phyloP scores from a whole-genome alignment of 1,140 invertebrate genomes.

The Drosophila orosa region DNA sequence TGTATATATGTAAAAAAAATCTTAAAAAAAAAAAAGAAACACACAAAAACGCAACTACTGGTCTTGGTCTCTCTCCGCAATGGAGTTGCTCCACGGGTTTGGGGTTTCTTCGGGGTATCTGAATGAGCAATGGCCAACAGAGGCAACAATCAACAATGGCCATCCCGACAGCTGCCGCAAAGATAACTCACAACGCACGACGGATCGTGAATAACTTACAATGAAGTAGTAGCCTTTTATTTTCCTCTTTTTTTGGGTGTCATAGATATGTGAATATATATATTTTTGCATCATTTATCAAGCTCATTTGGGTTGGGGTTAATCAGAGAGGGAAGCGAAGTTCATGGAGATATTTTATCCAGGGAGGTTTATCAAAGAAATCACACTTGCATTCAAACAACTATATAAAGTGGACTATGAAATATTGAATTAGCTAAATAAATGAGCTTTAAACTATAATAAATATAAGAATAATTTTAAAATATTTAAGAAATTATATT shows the following conservation, averaged over 20 bases:
- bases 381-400: conserved; percentile 32
- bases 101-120: conserved; percentile 25
- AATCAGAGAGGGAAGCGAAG: conserved; percentile 45
- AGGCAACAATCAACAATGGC: conserved; percentile 56
- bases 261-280: conserved; percentile 45
- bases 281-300: conserved; percentile 70
- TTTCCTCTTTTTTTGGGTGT: conserved; percentile 42
- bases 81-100: conserved; percentile 13
- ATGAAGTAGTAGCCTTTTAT: conserved; percentile 41
- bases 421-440: no score
- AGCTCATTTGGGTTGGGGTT: conserved; percentile 57
- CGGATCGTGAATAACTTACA: conserved; percentile 60
- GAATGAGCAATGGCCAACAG: conserved; percentile 34
- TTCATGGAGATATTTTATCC: conserved; percentile 23
- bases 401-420: conserved; percentile 25
- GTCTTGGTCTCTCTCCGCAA: conserved; percentile 31
- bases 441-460: neutral
- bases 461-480: neutral
- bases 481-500: neutral
- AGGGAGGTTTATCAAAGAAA: conserved; percentile 23
- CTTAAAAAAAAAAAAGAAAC: neutral
- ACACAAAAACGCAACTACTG: conserved; percentile 44
- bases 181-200: conserved; percentile 63
- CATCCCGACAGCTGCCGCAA: conserved; percentile 52
- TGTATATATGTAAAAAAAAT: conserved; percentile 12